Evolutionary conservation across 2,888 invertebrate genomes (phyloP).

Genomic region (Leptinotarsa tumamoca): DNA sequence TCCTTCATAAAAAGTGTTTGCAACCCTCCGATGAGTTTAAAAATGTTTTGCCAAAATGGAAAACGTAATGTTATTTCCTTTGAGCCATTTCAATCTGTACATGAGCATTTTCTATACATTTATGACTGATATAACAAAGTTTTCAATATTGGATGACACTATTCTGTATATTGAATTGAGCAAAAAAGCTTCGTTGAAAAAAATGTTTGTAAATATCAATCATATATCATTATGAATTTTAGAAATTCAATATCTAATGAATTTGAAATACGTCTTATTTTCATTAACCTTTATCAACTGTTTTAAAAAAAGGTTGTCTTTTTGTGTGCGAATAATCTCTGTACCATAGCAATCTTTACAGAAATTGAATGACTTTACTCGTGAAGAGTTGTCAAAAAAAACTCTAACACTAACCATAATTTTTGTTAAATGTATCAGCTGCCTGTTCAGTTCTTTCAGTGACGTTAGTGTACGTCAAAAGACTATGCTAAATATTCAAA

Average conservation of each 20-base stretch:
- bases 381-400: neutral
- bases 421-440: neutral
- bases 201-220: neutral
- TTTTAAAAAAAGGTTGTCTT: neutral
- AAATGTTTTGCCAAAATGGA: neutral
- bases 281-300: neutral
- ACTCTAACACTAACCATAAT: neutral
- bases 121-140: neutral
- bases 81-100: neutral
- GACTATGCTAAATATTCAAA: neutral
- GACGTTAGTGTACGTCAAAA: neutral
- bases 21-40: neutral
- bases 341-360: constrained; percentile 14
- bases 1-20: no score
- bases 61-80: neutral
- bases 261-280: no score
- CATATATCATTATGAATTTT: neutral
- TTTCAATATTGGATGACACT: neutral
- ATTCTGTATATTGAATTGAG: neutral
- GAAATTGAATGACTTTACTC: neutral
- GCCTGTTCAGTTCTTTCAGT: neutral
- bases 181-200: neutral
- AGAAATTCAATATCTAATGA: neutral
- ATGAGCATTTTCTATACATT: neutral
- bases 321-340: neutral